Base-by-base conservation (phyloP, 1,140 invertebrate species). In the Macrobrachium rosenbergii region DNA sequence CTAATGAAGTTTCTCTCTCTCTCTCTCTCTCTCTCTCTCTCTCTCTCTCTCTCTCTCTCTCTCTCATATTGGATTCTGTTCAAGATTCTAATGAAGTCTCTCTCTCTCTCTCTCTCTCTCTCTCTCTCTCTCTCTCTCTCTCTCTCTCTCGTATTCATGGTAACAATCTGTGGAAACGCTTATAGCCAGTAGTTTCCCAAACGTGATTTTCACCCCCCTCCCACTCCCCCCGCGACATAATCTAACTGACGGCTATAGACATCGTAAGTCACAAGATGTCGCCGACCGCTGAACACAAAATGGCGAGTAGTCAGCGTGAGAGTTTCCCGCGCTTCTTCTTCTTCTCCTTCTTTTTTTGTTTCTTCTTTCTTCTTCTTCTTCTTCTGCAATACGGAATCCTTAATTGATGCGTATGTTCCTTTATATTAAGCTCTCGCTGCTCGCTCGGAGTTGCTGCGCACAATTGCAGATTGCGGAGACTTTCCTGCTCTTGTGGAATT, bases 21-120 rank as follows among this genome's bases (percentile, higher is more conserved):
- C 45, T 52, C 45, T 52, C 45, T 52, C 45, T 52, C 45, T 52
- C 64, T 67, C 64, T 67, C 64, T 67, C 73, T 76, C 73, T 76
- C 73, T 76, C 73, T 76, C 73, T 76, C 73, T 76, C 73, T 76
- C 73, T 76, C 73, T 76, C 73, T 76, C 73, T 76, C 73, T 76
- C 73, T 76, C 73, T 2, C 17, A 37, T 5, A 37, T 3, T 73
- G 14, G 14, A 16, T 16, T 16, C 43, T 5, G 16, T 12, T 28
- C 23, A 16, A 3, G 6, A 7, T 28, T 28, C 7, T 75, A 2
- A 37, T 1, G 5, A 17, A 19, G 17, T 52, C 75, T 77, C 43
- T 77, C 37, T 19, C 43, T 17, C 14, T 17, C 28, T 77, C 75
- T 52, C 43, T 52, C 14, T 52, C 28, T 52, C 75, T 77, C 75